Percentiles rank a stretch among this genome's conserved stretches.
Conservation (phyloP, 2,113 vertebrate species). For the Poecile atricapillus region DNA sequence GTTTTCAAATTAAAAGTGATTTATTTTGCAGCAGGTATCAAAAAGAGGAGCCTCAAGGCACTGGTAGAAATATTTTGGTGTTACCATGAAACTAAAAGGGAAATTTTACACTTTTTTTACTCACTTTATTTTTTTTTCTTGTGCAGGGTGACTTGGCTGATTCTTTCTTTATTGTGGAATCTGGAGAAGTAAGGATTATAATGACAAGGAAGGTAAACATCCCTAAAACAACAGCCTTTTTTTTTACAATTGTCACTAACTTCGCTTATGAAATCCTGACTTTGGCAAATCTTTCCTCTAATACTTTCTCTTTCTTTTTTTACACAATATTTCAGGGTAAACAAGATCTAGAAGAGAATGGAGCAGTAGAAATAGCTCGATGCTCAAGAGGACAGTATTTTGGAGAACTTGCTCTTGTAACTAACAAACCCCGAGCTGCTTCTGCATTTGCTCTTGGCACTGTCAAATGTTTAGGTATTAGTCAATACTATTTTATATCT, state of each 20-base stretch:
- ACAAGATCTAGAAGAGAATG: slow-evolving; percentile 77
- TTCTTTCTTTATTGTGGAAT: slow-evolving; percentile 98
- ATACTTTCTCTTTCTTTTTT: background rate
- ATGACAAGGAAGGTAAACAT: slow-evolving; percentile 90
- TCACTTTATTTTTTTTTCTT: background rate
- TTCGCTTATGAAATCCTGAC: background rate
- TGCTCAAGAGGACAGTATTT: slow-evolving; percentile 96
- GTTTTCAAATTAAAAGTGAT: background rate
- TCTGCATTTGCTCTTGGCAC: slow-evolving; percentile 95
- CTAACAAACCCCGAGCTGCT: slow-evolving; percentile 95
- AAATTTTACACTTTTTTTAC: background rate
- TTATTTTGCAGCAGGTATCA: background rate
- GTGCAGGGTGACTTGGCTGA: slow-evolving; percentile 91
- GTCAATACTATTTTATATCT: background rate
- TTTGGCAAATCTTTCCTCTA: background rate
- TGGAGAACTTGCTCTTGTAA: slow-evolving; percentile 95
- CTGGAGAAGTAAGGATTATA: slow-evolving; percentile 96
- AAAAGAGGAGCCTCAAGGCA: background rate
- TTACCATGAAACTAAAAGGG: background rate
- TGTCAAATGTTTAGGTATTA: slow-evolving; percentile 95
- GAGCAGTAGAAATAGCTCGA: slow-evolving; percentile 89
- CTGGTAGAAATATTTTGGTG: background rate
- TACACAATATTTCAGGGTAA: slow-evolving; percentile 63
- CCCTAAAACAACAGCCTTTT: background rate
- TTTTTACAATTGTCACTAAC: background rate